Conservation (phyloP, 2,797 vertebrate species). For the Miichthys miiuy region DNA sequence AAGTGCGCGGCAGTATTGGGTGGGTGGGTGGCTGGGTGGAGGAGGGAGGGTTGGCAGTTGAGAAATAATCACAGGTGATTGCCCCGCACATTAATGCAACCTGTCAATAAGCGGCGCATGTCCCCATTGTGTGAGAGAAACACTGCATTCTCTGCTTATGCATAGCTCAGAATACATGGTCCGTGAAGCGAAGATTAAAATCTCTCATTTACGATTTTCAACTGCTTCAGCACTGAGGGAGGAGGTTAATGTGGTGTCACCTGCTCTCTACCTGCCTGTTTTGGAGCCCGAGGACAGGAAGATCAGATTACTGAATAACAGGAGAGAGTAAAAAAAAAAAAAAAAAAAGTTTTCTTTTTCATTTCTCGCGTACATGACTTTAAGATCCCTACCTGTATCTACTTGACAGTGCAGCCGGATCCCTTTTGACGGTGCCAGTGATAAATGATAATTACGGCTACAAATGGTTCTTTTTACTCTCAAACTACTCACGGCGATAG, state of each 20-base stretch:
- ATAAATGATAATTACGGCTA: constrained; percentile 81
- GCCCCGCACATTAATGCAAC: constrained; percentile 81
- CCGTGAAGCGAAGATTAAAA: constrained; percentile 81
- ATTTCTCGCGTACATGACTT: constrained; percentile 55
- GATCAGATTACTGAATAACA: constrained; percentile 82
- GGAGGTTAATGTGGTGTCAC: constrained; percentile 81
- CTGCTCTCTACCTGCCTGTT: constrained; percentile 75
- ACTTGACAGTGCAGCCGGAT: constrained; percentile 72
- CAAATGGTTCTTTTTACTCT: constrained; percentile 78
- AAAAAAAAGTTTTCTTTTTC: constrained; percentile 49
- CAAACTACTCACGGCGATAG: constrained; percentile 69
- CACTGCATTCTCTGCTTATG: constrained; percentile 57
- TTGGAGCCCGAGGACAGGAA: constrained; percentile 77
- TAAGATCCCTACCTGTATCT: constrained; percentile 75
- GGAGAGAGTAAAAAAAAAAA: constrained; percentile 27
- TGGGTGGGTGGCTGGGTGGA: not conserved
- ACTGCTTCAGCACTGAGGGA: constrained; percentile 65
- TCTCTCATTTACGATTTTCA: constrained; percentile 81
- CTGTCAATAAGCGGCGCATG: constrained; percentile 73
- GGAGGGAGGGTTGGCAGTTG: constrained; percentile 56
- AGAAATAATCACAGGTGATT: constrained; percentile 76
- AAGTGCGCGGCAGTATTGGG: constrained; percentile 40
- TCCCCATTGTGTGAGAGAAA: constrained; percentile 62
- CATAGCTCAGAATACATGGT: constrained; percentile 73
- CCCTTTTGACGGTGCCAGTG: constrained; percentile 65